A percentile compares a stretch with the other conserved stretches of the same genome.
Conservation (phyloP, 1,140 invertebrate genomes). For the Aphelenchoides avenae region DNA sequence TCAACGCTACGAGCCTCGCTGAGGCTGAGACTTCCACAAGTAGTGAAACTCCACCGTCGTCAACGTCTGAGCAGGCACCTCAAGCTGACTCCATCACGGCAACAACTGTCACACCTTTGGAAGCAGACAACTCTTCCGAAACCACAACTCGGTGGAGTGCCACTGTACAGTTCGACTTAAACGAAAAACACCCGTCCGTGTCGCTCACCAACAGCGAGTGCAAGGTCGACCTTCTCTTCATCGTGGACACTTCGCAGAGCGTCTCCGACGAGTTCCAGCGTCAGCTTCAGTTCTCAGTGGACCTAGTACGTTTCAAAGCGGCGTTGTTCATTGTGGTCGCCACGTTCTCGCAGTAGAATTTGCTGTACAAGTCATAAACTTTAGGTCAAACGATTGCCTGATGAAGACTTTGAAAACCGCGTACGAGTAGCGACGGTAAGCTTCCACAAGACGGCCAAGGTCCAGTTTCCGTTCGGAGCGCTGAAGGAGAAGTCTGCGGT, state of each 20-base stretch:
- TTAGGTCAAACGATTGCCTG: constrained; percentile 34
- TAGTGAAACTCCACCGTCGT: too few species aligned
- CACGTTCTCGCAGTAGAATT: constrained; percentile 1
- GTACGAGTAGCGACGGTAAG: constrained; percentile 44
- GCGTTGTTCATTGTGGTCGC: constrained; percentile 9
- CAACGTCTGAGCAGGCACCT: too few species aligned
- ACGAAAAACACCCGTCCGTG: constrained; percentile 23
- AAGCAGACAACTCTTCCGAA: too few species aligned
- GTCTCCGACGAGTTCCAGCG: constrained; percentile 47
- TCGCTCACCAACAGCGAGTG: constrained; percentile 31
- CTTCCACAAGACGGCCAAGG: constrained; percentile 38
- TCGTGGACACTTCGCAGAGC: constrained; percentile 53
- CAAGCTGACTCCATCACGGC: too few species aligned
- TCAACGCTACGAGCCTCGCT: too few species aligned
- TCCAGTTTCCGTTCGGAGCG: constrained; percentile 41
- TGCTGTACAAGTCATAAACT: constrained; percentile 8
- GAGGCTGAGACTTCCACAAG: too few species aligned
- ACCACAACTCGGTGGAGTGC: too few species aligned
- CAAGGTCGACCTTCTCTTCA: constrained; percentile 45
- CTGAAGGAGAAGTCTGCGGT: constrained; percentile 35
- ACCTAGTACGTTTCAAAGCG: constrained; percentile 33
- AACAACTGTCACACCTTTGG: too few species aligned
- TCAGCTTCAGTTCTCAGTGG: constrained; percentile 50
- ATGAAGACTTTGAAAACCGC: constrained; percentile 47
- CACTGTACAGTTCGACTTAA: constrained; percentile 20